Evolutionary conservation across 2,888 invertebrate species (phyloP), one percentile per base, ranked within the genome.

Genomic region (Abrostola tripartita): DNA sequence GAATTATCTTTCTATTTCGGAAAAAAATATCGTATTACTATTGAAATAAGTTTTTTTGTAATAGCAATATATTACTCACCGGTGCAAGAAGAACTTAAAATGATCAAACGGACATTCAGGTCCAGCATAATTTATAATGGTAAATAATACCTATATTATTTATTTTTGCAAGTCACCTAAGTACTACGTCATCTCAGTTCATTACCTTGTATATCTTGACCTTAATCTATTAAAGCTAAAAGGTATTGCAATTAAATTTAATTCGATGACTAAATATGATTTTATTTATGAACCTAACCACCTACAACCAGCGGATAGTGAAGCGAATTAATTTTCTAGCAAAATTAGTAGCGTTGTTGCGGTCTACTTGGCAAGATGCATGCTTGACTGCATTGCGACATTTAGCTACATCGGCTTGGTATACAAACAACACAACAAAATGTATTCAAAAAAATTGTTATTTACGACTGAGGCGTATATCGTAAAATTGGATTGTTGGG

Each of bases 351-450:
- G 81, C 79, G 85, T 82, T 74, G 79, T 82, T 74, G 79, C 83
- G 84, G 81, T 86, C 82, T 84, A 84, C 73, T 86, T 86, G 74
- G 73, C 79, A 70, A 74, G 78, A 69, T 78, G 78, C 80, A 81
- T 79, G 81, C 67, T 78, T 71, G 74, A 82, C 86, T 87, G 86
- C 85, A 86, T 82, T 86, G 85, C 85, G 81, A 78, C 77, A 83
- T 78, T n/a, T 82, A 85, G 85, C 85, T 81, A 78, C 77, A 83
- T 78, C 73, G 76, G 77, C 78, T 66, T 65, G 14, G 37, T 66
- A 56, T 57, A 53, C 64, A 41, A 70, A 37, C 49, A 37, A 58
- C 57, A 61, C 36, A 54, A 38, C 41, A 47, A 58, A 47, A 53
- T 10, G 38, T 47, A 44, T 55, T 5, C 6, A 42, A 9, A 24